Evolutionary conservation across 2,797 vertebrate species (phyloP).

Genomic region (Onychomys leucogaster): DNA sequence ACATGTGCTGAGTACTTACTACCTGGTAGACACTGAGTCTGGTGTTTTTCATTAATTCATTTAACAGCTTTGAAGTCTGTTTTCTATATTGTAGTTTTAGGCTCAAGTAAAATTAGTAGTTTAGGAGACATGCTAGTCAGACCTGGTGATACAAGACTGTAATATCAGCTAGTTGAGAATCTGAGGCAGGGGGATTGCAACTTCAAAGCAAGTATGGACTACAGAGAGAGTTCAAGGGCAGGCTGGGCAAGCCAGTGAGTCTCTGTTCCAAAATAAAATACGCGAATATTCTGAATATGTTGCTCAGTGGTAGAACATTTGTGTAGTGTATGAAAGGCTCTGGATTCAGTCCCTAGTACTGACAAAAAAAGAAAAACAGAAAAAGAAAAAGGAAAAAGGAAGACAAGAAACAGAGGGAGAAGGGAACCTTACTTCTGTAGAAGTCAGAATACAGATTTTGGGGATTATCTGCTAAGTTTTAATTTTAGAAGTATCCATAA

Average conservation of each 20-base stretch:
- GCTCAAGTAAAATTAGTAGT: not conserved
- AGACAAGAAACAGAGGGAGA: not conserved
- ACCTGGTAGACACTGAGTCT: not conserved
- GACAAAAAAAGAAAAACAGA: not conserved
- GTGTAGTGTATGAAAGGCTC: not conserved
- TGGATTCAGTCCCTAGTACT: not conserved
- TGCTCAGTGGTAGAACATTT: not conserved
- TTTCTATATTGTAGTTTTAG: not conserved
- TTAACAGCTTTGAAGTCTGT: not conserved
- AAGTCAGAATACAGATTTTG: constrained; percentile 27
- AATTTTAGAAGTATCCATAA: constrained; percentile 52
- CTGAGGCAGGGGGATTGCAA: not conserved
- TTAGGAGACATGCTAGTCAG: not conserved
- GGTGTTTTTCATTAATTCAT: not conserved
- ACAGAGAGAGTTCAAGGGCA: not conserved
- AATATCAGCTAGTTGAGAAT: not conserved
- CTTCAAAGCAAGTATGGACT: not conserved
- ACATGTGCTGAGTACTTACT: not conserved
- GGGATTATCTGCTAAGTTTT: constrained; percentile 4
- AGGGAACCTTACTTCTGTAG: not conserved
- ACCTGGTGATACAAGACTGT: not conserved
- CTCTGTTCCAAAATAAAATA: not conserved
- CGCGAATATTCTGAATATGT: not conserved
- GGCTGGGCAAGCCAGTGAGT: not conserved
- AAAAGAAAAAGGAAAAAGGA: not conserved